Evolutionary conservation across 2,797 vertebrate species (phyloP).

Genomic region (Schizopygopsis malacanthus): DNA sequence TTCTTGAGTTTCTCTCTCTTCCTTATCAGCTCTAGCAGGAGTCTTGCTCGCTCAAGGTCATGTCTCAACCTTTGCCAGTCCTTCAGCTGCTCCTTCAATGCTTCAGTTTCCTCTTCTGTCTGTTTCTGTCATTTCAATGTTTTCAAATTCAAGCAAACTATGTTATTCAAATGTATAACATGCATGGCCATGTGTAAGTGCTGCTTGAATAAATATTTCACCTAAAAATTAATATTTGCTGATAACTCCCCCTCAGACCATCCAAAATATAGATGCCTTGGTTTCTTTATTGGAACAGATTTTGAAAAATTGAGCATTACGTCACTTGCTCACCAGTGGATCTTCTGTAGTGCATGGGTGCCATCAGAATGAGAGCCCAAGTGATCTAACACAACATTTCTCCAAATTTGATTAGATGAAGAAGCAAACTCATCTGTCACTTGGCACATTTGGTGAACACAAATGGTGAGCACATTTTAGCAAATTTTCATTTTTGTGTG

Average conservation of each 20-base stretch:
- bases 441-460: background rate
- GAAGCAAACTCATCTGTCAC: background rate
- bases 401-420: background rate
- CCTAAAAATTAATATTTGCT: background rate
- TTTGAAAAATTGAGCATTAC: background rate
- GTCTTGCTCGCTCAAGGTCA: constrained; percentile 91
- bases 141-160: background rate
- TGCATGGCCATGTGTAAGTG: background rate
- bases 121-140: constrained; percentile 79
- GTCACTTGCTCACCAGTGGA: background rate
- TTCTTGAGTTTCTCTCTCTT: constrained; percentile 98
- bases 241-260: background rate
- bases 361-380: background rate
- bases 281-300: background rate
- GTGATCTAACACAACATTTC: background rate
- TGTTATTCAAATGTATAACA: background rate
- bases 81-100: constrained; percentile 93
- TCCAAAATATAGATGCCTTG: background rate
- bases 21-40: constrained; percentile 94
- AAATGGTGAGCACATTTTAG: background rate
- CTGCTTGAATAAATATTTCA: background rate
- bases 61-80: constrained; percentile 95
- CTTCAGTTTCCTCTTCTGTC: constrained; percentile 89
- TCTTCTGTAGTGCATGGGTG: background rate
- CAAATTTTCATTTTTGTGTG: background rate